Base-by-base conservation (phyloP, 2,797 vertebrate genomes). In the Bufotes viridis region DNA sequence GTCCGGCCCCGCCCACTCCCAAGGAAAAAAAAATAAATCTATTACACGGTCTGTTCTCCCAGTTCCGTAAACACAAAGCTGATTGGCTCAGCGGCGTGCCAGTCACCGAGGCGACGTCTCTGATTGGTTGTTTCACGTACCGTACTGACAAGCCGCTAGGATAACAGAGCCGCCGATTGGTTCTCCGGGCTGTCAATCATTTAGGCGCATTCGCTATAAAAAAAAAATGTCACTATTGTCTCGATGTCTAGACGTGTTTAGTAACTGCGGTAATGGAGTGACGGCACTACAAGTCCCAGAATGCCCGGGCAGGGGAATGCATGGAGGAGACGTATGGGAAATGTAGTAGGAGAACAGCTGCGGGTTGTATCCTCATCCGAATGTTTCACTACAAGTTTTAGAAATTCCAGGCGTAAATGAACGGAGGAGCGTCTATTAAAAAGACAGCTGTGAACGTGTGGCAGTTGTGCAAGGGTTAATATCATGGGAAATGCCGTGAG, bases 1-100 rank as follows among this genome's bases (percentile, higher is more conserved):
- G 82, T 51, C 34, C 17, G 8, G 69, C 87, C 78, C 69, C 87
- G 83, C 87, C 87, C 84, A 53, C 78, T 76, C 24, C 13, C 34
- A 42, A 29, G 49, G 60, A 65, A 14, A 18, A 3, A 60, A 57
- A 42, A 42, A 42, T 6, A 42, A 42, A 42, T 12, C 9, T 6
- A 20, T 42, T 29, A 61, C 26, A 53, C 55, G 1, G 29, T 75
- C 65, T 49, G 0, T n/a, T 42, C 67, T 24, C 34, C n/a, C 9
- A 34, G 75, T 49, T 79, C 60, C 18, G 42, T 58, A 75, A 65
- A 83, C 87, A 78, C 70, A 65, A 13, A 24, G 7, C 13, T 15
- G 57, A 89, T 89, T 75, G 83, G 87, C 18, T 26, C 17, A 17
- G 12, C 2, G 22, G 14, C 0, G 0, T 86, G 87, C 10, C 87